These are phyloP conservation scores for Heteromormyrus szaboi DNA, from an alignment of 2,797 vertebrate genomes.

Conservation along the genomic window DNA sequence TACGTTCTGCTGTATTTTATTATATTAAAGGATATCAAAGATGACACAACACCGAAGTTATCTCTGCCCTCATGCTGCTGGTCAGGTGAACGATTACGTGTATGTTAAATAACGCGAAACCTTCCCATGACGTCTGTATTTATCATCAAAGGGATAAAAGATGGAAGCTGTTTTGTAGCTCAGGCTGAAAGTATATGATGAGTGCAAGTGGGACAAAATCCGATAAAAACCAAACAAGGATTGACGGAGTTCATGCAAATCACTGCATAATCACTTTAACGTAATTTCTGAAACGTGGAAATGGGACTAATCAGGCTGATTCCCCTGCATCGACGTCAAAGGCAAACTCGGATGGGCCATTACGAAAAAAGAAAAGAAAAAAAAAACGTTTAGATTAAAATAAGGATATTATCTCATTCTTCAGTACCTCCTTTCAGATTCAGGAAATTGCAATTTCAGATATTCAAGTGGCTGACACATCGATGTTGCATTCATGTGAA, in stretches of 20 bases:
- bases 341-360: slow-evolving; percentile 10
- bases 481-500: slow-evolving; percentile 7
- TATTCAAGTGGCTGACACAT: slow-evolving; percentile 19
- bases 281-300: not conserved
- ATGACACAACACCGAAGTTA: not conserved
- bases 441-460: slow-evolving; percentile 28
- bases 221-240: slow-evolving; percentile 12
- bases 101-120: not conserved
- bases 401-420: slow-evolving; percentile 24
- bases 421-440: slow-evolving; percentile 18
- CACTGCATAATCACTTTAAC: not conserved
- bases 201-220: not conserved
- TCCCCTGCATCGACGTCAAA: not conserved
- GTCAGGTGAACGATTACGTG: not conserved
- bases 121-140: not conserved
- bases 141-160: not conserved
- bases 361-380: not conserved
- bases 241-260: slow-evolving; percentile 5
- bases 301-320: slow-evolving; percentile 7
- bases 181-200: not conserved
- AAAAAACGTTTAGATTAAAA: slow-evolving; percentile 14
- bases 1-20: not conserved
- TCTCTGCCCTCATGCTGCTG: not conserved
- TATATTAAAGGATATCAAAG: not conserved
- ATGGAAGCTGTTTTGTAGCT: not conserved